Evolutionary conservation across 1,140 invertebrate genomes (phyloP), one percentile per base, ranked within the genome.

Genomic region (Tachypleus tridentatus): DNA sequence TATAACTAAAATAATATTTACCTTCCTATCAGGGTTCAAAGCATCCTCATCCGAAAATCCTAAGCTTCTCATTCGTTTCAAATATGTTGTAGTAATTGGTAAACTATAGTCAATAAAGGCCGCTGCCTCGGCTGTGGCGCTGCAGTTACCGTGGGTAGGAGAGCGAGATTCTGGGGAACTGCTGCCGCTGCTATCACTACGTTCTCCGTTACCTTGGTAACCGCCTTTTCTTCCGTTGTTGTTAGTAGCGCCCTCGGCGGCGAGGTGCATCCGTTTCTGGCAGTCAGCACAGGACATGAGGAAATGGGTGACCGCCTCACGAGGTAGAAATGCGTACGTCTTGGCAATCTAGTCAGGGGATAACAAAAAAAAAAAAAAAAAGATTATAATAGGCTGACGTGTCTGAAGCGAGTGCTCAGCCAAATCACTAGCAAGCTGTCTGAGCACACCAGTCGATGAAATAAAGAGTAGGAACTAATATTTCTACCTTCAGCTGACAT

Each of bases 301-400:
- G 77, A 96, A 97, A 69, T 89, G 85, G 53, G 93, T 96, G 71
- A 97, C 92, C 3, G 93, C 92, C 78, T 96, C 92, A 52, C 93
- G 83, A 3, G 93, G 93, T 64, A 97, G 81, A 73, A 95, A 96
- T 5, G 91, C 91, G 79, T 93, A 96, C 54, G 89, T 92, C 76
- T 96, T 91, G 9, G 91, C 93, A 73, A 97, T 94, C 92, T 96
- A 80, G 8, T 10, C 49, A 9, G 7, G 58, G 29, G 7, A 59
- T 29, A 29, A 29, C 29, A 29, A 0, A 29, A 0, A 29, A 0
- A 29, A 0, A 29, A 0, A 29, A 29, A 29, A 29, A 29, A 29
- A 29, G 29, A 29, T 29, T 29, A 29, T 29, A 29, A 29, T 29
- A 29, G 29, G 29, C 29, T 29, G 29, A 29, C 29, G 29, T 29